A percentile compares a stretch with the other conserved stretches of the same genome.
Evolutionary conservation across 1,140 invertebrate genomes (phyloP).

Genomic region (Amyelois transitella): DNA sequence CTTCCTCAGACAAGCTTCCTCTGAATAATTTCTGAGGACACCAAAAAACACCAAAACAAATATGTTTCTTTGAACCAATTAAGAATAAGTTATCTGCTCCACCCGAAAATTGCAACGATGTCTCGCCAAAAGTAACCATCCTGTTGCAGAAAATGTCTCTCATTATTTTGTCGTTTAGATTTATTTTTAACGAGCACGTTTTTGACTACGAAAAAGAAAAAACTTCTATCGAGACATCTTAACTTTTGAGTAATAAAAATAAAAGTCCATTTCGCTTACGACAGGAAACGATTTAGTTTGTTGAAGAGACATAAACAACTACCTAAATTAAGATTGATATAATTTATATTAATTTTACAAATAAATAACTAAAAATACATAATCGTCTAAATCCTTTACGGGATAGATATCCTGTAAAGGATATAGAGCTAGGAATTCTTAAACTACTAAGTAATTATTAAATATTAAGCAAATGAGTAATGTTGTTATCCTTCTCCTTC

Average conservation of each 20-base stretch:
- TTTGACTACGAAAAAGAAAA: neutral
- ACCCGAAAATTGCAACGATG: slow-evolving; percentile 23
- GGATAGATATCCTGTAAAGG: too few relatives aligned
- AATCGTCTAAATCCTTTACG: too few relatives aligned
- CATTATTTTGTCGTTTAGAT: slow-evolving; percentile 52
- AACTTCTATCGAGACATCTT: slow-evolving; percentile 8
- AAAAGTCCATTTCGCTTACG: too few relatives aligned
- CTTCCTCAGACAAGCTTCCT: slow-evolving; percentile 7
- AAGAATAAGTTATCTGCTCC: slow-evolving; percentile 30
- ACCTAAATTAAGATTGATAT: too few relatives aligned
- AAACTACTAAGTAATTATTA: too few relatives aligned
- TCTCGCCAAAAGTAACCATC: slow-evolving; percentile 20
- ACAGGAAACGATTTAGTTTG: neutral
- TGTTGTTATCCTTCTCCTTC: too few relatives aligned
- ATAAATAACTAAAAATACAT: too few relatives aligned
- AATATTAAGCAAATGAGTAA: too few relatives aligned
- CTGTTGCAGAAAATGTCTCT: slow-evolving; percentile 20
- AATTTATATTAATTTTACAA: too few relatives aligned
- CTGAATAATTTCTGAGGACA: slow-evolving; percentile 13
- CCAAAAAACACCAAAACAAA: slow-evolving; percentile 21
- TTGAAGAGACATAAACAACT: too few relatives aligned
- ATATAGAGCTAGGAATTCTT: too few relatives aligned
- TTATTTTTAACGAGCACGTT: slow-evolving; percentile 21
- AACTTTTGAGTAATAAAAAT: neutral
- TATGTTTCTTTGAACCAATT: slow-evolving; percentile 43